Conservation (phyloP, 2,797 vertebrate genomes). For the Hafferia zeledoni region DNA sequence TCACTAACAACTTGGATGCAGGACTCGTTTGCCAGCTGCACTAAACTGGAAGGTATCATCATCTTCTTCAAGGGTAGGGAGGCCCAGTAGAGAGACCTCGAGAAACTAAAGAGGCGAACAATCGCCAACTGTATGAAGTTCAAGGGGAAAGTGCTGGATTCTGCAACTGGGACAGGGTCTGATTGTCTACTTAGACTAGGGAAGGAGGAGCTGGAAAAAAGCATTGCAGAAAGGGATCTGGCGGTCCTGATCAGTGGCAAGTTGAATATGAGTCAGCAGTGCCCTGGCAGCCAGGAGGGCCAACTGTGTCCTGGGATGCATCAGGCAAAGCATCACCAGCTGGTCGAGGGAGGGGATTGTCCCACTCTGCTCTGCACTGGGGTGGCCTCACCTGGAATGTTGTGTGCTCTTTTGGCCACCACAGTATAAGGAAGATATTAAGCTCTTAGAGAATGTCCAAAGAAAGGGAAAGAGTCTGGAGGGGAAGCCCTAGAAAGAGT, state of each 20-base stretch:
- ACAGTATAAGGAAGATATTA: not conserved
- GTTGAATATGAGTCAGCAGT: not conserved
- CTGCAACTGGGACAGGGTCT: not conserved
- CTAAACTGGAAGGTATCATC: too few relatives aligned
- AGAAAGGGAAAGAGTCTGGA: not conserved
- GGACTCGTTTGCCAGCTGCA: not conserved
- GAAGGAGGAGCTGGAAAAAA: not conserved
- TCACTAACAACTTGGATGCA: not conserved
- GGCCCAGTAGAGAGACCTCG: not conserved
- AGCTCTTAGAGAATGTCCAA: not conserved
- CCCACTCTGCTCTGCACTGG: not conserved
- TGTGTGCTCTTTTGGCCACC: not conserved
- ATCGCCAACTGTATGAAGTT: not conserved
- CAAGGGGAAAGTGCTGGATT: not conserved
- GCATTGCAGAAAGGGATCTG: not conserved
- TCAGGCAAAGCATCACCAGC: not conserved
- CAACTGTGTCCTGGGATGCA: too few relatives aligned
- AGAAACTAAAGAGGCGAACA: not conserved
- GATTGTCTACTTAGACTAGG: not conserved
- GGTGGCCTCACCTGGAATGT: not conserved
- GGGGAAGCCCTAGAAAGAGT: not conserved
- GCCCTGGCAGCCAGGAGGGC: not conserved
- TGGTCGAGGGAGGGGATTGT: rapidly evolving
- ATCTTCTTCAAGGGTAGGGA: not conserved
- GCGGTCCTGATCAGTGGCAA: not conserved